Conservation (phyloP, 2,797 vertebrate species). For the Sphaeramia orbicularis region DNA sequence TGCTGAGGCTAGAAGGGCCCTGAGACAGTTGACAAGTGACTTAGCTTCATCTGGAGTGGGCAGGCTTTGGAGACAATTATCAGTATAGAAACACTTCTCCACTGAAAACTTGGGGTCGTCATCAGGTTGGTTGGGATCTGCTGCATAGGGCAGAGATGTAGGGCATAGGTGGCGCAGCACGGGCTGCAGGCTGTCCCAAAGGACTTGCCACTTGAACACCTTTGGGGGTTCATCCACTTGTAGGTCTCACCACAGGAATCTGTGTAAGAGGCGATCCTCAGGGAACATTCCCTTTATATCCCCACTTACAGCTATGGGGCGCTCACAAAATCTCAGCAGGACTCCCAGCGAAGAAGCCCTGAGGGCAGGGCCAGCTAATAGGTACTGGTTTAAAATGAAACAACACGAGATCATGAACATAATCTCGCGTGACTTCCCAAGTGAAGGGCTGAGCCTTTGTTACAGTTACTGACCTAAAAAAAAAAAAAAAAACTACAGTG, state of each 20-base stretch:
- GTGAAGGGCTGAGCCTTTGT: no score
- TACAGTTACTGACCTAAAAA: no score
- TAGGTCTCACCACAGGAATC: no score
- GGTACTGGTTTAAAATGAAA: constrained; percentile 12
- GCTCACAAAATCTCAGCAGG: background rate
- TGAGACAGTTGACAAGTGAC: background rate
- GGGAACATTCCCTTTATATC: constrained; percentile 2
- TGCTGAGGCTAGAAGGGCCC: background rate
- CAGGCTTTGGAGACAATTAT: constrained; percentile 21
- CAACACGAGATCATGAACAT: no score
- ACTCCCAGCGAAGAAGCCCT: background rate
- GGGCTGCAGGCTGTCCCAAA: no score
- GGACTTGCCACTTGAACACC: no score
- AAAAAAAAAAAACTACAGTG: no score
- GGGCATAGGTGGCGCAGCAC: constrained; percentile 6
- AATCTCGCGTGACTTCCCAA: no score
- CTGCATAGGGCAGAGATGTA: constrained; percentile 2
- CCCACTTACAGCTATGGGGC: background rate
- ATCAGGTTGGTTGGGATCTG: background rate
- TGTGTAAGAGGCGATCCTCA: no score
- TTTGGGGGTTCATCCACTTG: no score
- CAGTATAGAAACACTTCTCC: background rate
- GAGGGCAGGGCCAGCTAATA: background rate
- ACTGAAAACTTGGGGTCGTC: background rate
- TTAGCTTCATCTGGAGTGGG: background rate